Conservation (phyloP, 2,888 invertebrate species). For the Melanophora roralis region DNA sequence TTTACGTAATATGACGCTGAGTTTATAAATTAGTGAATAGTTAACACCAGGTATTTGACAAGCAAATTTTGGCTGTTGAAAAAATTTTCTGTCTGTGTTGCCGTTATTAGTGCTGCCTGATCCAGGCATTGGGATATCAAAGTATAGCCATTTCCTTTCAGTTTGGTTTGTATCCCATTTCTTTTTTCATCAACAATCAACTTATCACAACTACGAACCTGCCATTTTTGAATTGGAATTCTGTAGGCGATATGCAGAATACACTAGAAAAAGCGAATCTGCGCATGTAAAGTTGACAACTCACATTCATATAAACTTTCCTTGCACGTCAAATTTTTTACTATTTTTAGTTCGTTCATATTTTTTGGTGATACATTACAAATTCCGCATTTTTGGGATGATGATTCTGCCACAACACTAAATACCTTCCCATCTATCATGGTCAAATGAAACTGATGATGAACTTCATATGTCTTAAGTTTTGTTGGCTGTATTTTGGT, state of each 20-base stretch:
- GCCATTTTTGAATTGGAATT: conserved; percentile 26
- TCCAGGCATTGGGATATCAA: not conserved
- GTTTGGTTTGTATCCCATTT: not conserved
- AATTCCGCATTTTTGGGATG: conserved; percentile 29
- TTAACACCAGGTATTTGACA: conserved; percentile 10
- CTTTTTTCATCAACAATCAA: not conserved
- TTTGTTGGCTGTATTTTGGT: too few relatives aligned
- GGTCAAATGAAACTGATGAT: not conserved
- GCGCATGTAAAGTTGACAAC: not conserved
- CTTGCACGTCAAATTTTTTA: too few relatives aligned
- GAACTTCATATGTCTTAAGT: not conserved
- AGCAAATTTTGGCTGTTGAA: not conserved
- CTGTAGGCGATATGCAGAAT: conserved; percentile 31
- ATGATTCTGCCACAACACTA: conserved; percentile 26
- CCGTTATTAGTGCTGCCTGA: not conserved
- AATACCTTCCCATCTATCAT: conserved; percentile 43
- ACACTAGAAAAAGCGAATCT: conserved; percentile 18
- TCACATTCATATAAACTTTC: not conserved
- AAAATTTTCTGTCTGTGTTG: not conserved
- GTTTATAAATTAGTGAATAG: conserved; percentile 1
- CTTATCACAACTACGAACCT: conserved; percentile 4
- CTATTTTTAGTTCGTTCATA: not conserved
- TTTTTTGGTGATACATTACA: not conserved
- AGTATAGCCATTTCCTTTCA: too few relatives aligned
- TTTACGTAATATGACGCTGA: not conserved